Percentiles rank a stretch among this genome's conserved stretches.
Conservation (phyloP, 2,113 vertebrate species). For the Hiodon tergisus region DNA sequence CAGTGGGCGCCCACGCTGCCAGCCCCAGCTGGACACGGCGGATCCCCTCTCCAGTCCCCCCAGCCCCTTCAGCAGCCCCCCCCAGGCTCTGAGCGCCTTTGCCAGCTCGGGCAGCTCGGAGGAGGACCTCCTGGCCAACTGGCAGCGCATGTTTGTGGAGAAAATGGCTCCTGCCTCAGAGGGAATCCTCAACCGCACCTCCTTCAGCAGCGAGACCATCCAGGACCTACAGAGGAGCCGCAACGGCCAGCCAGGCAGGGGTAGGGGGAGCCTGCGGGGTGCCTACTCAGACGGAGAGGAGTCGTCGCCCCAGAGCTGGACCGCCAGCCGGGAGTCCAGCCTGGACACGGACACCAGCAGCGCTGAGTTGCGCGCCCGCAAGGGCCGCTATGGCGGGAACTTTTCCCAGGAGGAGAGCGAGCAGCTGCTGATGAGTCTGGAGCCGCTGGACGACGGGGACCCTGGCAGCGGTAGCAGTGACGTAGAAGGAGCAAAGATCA, state of each 20-base stretch:
- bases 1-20: slow-evolving; percentile 45
- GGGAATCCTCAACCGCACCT: slow-evolving; percentile 69
- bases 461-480: slow-evolving; percentile 33
- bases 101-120: slow-evolving; percentile 84
- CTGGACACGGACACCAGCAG: slow-evolving; percentile 70
- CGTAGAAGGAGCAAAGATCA: slow-evolving; percentile 41
- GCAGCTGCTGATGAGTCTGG: slow-evolving; percentile 56
- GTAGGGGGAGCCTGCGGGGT: slow-evolving; percentile 21
- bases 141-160: slow-evolving; percentile 93
- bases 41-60: slow-evolving; percentile 71
- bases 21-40: slow-evolving; percentile 50
- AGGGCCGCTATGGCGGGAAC: slow-evolving; percentile 59
- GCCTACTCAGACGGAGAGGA: slow-evolving; percentile 74
- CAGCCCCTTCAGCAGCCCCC: slow-evolving; percentile 74
- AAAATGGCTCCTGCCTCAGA: slow-evolving; percentile 71
- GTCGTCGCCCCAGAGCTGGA: slow-evolving; percentile 71
- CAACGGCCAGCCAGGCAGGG: slow-evolving; percentile 45
- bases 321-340: slow-evolving; percentile 72
- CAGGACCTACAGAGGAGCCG: slow-evolving; percentile 70
- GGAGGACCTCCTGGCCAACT: slow-evolving; percentile 87
- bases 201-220: slow-evolving; percentile 72
- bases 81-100: slow-evolving; percentile 67
- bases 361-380: slow-evolving; percentile 52
- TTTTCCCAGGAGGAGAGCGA: slow-evolving; percentile 68
- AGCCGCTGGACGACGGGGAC: slow-evolving; percentile 36